Evolutionary conservation across 2,113 vertebrate species (phyloP).

Genomic region (Dipodomys merriami): DNA sequence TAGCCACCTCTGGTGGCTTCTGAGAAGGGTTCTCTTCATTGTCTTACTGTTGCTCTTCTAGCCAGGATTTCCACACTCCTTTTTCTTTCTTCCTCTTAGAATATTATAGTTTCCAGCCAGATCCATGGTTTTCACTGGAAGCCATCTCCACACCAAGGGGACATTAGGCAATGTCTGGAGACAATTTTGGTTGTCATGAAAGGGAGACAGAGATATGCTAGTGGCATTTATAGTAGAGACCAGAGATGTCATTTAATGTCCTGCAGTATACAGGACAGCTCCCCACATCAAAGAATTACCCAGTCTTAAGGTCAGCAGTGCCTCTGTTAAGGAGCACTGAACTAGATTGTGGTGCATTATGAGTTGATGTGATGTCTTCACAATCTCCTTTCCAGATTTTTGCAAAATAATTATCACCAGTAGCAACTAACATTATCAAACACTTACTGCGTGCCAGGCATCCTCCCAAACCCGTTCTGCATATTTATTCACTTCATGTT

Average conservation of each 20-base stretch:
- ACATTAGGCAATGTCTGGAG: conserved; percentile 36
- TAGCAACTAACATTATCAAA: conserved; percentile 25
- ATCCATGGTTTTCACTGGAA: neutral
- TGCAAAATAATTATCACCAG: conserved; percentile 53
- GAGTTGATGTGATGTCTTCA: neutral
- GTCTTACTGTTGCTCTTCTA: neutral
- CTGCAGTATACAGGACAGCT: neutral
- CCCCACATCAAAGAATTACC: neutral
- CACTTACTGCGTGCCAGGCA: neutral
- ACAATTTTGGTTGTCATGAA: conserved; percentile 7
- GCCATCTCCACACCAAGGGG: neutral
- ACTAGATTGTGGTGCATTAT: neutral
- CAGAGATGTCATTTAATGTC: neutral
- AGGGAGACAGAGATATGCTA: neutral
- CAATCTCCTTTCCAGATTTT: neutral
- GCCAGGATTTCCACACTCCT: neutral
- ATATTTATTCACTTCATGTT: neutral
- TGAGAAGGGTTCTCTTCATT: neutral
- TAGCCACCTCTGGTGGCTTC: neutral
- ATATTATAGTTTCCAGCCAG: neutral
- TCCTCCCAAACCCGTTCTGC: neutral
- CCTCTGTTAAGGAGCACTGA: conserved; percentile 27
- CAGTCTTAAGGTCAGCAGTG: neutral
- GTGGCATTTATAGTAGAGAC: neutral
- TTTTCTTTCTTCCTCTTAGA: neutral